Conservation (phyloP, 2,113 vertebrate species). For the Passer montanus region DNA sequence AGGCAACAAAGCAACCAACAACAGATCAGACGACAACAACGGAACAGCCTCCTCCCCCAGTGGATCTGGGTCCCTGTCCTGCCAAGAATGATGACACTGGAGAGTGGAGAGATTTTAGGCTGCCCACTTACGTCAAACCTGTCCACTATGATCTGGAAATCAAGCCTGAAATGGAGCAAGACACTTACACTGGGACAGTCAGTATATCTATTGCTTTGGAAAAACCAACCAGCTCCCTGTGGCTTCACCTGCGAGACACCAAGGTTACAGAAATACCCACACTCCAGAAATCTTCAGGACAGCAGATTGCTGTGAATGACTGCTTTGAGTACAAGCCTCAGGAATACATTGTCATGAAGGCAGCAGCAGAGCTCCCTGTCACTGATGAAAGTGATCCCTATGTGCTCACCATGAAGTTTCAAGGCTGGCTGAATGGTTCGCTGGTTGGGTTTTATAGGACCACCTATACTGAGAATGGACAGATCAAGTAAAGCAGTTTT, state of each 20-base stretch:
- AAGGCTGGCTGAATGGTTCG: conserved; percentile 89
- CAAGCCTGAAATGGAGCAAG: conserved; percentile 79
- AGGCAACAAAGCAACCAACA: neutral
- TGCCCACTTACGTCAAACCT: conserved; percentile 82
- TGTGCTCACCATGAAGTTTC: conserved; percentile 85
- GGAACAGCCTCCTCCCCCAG: neutral
- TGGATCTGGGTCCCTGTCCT: conserved; percentile 71
- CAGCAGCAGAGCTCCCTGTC: conserved; percentile 53
- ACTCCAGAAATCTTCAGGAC: conserved; percentile 56
- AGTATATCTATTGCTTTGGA: conserved; percentile 75
- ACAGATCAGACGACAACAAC: neutral
- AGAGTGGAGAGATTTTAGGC: conserved; percentile 84
- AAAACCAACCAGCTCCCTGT: conserved; percentile 75
- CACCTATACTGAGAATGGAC: conserved; percentile 80
- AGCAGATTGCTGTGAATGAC: conserved; percentile 64
- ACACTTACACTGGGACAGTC: conserved; percentile 85
- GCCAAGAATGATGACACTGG: conserved; percentile 74
- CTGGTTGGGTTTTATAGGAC: conserved; percentile 96
- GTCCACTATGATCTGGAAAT: conserved; percentile 88
- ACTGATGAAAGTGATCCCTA: conserved; percentile 57
- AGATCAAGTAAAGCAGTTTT: conserved; percentile 79
- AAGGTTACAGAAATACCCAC: conserved; percentile 78
- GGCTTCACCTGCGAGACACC: conserved; percentile 91
- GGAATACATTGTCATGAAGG: conserved; percentile 89
- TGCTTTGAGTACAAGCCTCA: conserved; percentile 86